Percentiles rank a stretch among this genome's conserved stretches.
These are phyloP conservation scores for Drosophila nikananu DNA, from an alignment of 1,140 invertebrate genomes.

Conservation along the genomic window DNA sequence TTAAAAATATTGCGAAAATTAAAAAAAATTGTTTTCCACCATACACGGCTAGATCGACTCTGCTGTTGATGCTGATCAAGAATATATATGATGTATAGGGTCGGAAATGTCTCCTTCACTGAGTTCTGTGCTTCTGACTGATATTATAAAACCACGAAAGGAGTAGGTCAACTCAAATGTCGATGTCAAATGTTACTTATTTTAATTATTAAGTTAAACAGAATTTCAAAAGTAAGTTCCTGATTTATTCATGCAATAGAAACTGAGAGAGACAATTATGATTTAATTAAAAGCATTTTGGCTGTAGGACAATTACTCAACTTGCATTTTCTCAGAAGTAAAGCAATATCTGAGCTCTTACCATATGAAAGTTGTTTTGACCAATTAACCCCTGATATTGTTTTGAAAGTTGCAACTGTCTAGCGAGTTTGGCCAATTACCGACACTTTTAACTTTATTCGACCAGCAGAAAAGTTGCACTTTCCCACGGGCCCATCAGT, in stretches of 20 bases:
- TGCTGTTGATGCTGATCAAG: too few relatives aligned
- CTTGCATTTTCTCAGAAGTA: background rate
- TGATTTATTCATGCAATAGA: background rate
- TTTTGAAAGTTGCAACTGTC: background rate
- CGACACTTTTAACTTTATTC: conserved; percentile 1
- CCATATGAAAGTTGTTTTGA: background rate
- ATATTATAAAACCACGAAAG: too few relatives aligned
- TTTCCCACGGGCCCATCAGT: background rate
- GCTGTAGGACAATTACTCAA: background rate
- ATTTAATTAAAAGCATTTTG: background rate
- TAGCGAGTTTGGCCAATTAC: conserved; percentile 5
- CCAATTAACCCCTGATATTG: conserved; percentile 2
- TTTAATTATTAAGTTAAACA: background rate
- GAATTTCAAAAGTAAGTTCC: background rate
- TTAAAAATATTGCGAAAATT: too few relatives aligned
- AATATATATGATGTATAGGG: too few relatives aligned
- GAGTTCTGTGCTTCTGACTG: too few relatives aligned
- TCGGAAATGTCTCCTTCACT: too few relatives aligned
- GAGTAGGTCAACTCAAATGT: too few relatives aligned
- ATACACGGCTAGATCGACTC: too few relatives aligned
- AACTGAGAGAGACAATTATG: background rate
- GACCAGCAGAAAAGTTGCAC: conserved; percentile 3
- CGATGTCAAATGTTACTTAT: too few relatives aligned
- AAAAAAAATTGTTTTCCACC: too few relatives aligned
- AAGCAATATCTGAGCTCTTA: background rate